Evolutionary conservation across 2,888 invertebrate genomes (phyloP), one percentile per base, ranked within the genome.

Genomic region (Epirrita christyi): DNA sequence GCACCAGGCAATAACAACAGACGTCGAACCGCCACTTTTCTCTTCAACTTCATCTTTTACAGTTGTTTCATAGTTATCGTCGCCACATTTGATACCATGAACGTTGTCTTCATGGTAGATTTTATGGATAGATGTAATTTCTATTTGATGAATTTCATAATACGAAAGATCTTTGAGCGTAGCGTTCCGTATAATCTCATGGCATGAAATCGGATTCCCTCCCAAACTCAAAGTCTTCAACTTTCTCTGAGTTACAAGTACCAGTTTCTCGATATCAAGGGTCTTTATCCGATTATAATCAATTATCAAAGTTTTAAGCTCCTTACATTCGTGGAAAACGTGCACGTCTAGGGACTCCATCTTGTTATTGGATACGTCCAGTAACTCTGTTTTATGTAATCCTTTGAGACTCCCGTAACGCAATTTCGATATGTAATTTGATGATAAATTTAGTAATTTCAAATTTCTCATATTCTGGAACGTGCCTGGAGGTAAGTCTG

Each of bases 21-120:
- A 56, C 5, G 73, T 63, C 15, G 53, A 38, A 21, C 57, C 34
- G 6, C n/a, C 53, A 48, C 49, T 34, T 1, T 43, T 28, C 7
- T 14, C 21, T 13, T 50, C 59, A 21, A 27, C 2, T 34, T 55
- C 56, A 15, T 32, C 49, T n/a, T 59, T 43, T 32, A 62, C 66
- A 7, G 69, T 63, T 10, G 52, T 59, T 42, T 60, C 34, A 21
- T 59, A 46, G 5, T 14, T 62, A 10, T 60, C 61, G 44, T 81
- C 78, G 1, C 91, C 90, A 73, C 90, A 91, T 67, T 75, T 76
- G 15, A 91, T 90, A 7, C 90, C 90, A 61, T 88, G 78, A 0
- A 89, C 91, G 64, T 91, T 91, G 48, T 91, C 91, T 57, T 89
- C 89, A 32, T 90, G 86, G 63, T 78, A 89, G 47, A 89, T 72